Conservation (phyloP, 1,140 invertebrate genomes). For the Zaprionus ghesquierei region DNA sequence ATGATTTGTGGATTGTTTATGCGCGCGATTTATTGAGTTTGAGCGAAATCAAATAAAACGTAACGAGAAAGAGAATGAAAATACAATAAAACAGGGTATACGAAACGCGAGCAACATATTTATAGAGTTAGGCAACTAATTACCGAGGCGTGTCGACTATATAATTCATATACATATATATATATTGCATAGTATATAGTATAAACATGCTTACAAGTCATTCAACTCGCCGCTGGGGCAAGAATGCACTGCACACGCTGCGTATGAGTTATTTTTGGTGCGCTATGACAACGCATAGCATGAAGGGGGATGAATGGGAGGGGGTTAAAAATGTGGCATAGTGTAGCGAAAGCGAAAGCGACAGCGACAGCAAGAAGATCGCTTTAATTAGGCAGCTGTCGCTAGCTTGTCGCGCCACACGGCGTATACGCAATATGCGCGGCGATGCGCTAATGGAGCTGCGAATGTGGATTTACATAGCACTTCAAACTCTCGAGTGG, state of each 20-base stretch:
- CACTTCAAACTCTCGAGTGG: not conserved
- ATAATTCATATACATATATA: not conserved
- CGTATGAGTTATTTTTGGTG: constrained; percentile 65
- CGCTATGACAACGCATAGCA: not conserved
- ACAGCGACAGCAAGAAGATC: constrained; percentile 23
- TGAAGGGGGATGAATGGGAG: not conserved
- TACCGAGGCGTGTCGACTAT: not conserved
- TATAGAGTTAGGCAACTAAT: constrained; percentile 2
- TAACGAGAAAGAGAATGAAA: not conserved
- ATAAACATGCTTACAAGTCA: constrained; percentile 48
- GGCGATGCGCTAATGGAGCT: constrained; percentile 7
- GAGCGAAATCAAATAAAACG: constrained; percentile 7
- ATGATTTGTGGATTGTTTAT: constrained; percentile 47
- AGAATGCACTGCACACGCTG: constrained; percentile 42
- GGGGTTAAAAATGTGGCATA: not conserved
- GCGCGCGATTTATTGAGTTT: constrained; percentile 28
- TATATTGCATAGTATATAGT: constrained; percentile 6
- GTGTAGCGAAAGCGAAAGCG: not conserved
- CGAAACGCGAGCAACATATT: not conserved
- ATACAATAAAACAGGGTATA: not conserved
- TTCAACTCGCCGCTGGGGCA: constrained; percentile 56
- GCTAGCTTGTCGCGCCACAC: constrained; percentile 12
- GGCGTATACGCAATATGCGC: constrained; percentile 30
- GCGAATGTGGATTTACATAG: not conserved
- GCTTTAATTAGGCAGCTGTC: constrained; percentile 75